Percentiles rank a stretch among this genome's conserved stretches.
phyloP scores from a whole-genome alignment of 1,140 invertebrate species.

The Leptopilina boulardi region DNA sequence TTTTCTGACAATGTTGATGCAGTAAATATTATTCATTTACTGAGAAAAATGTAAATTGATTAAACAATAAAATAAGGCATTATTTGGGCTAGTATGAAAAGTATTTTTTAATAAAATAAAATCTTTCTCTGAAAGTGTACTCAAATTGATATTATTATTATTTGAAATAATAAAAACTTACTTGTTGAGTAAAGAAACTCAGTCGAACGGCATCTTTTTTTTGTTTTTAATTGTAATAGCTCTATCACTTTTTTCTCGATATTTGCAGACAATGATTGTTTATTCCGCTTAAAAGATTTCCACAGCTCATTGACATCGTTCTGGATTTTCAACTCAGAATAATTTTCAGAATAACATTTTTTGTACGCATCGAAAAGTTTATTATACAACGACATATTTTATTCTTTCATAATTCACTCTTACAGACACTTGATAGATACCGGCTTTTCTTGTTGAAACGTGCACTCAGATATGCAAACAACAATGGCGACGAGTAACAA shows the following conservation, averaged over 20 bases:
- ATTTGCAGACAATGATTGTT: background rate
- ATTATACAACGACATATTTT: constrained; percentile 1
- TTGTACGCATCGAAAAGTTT: background rate
- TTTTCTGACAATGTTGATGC: no score
- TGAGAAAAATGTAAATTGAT: no score
- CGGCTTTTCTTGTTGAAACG: no score
- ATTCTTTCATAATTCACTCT: background rate
- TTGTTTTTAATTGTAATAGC: background rate
- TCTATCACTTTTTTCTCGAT: background rate
- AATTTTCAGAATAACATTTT: background rate
- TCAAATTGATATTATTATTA: no score
- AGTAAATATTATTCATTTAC: no score
- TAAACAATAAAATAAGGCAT: no score
- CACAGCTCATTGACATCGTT: background rate
- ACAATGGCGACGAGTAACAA: no score
- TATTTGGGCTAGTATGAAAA: no score
- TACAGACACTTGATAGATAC: background rate
- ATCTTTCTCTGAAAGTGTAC: no score
- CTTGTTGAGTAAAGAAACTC: background rate
- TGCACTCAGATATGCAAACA: no score
- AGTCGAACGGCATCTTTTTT: background rate
- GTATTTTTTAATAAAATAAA: no score
- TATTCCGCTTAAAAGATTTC: background rate
- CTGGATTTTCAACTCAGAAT: background rate
- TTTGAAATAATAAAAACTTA: no score